Conservation (phyloP, 2,113 vertebrate species). For the Glareola pratincola region DNA sequence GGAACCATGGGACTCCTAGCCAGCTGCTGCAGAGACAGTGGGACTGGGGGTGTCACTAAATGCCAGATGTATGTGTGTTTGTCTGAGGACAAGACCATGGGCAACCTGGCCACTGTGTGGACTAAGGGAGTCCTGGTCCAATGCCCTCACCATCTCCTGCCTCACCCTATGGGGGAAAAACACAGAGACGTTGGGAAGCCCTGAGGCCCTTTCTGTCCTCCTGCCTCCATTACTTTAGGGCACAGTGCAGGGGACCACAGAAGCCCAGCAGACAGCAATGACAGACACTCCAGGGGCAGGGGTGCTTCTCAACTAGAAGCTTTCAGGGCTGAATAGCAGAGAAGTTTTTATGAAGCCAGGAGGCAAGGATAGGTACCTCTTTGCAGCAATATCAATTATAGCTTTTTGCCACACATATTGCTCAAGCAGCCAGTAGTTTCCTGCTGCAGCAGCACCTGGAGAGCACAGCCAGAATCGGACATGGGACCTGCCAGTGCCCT, state of each 20-base stretch:
- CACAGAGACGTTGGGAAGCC: neutral
- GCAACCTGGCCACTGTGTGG: neutral
- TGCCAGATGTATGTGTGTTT: neutral
- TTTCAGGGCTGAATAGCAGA: neutral
- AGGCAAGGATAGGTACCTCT: neutral
- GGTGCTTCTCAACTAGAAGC: neutral
- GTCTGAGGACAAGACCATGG: neutral
- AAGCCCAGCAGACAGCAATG: neutral
- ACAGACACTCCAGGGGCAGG: neutral
- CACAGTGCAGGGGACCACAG: neutral
- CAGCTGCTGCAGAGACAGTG: neutral
- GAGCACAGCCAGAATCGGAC: neutral
- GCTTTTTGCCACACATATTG: neutral
- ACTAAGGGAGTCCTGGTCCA: neutral
- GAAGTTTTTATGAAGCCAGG: neutral
- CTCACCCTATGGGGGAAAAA: neutral
- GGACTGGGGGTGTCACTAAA: neutral
- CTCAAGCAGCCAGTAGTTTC: neutral
- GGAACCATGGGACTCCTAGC: neutral
- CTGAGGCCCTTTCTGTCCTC: neutral
- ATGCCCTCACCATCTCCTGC: neutral
- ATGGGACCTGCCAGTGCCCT: neutral
- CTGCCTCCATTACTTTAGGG: neutral
- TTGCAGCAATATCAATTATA: neutral
- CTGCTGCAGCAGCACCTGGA: neutral